These are phyloP conservation scores for Iselma pallidipennis DNA, from an alignment of 2,888 invertebrate genomes.

Conservation along the genomic window DNA sequence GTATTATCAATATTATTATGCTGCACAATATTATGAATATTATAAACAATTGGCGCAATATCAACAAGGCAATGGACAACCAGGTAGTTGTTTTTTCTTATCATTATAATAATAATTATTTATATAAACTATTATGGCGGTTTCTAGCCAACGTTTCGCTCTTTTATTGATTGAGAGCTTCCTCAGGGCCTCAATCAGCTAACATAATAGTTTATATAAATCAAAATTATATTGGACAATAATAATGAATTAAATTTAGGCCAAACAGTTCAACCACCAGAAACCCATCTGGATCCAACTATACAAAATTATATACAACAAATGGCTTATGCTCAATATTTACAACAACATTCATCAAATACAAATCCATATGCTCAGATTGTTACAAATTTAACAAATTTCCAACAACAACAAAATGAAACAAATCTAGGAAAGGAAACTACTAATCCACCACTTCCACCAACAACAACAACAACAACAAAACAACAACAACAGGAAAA, in stretches of 20 bases:
- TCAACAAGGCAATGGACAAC: conserved; percentile 25
- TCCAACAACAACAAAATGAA: not conserved
- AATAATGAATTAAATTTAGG: conserved; percentile 4
- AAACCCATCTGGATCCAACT: conserved; percentile 40
- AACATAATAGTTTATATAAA: too few species aligned
- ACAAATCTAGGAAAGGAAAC: too few species aligned
- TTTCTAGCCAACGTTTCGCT: too few species aligned
- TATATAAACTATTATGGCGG: too few species aligned
- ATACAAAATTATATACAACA: conserved; percentile 46
- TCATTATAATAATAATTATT: not conserved
- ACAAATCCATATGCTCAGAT: conserved; percentile 53
- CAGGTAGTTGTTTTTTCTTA: too few species aligned
- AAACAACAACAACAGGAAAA: not conserved
- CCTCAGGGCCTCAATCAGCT: too few species aligned
- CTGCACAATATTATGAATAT: conserved; percentile 53
- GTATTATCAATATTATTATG: conserved; percentile 53
- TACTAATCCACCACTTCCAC: conserved; percentile 3
- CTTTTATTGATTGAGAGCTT: too few species aligned
- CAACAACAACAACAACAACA: not conserved
- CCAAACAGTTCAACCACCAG: conserved; percentile 26
- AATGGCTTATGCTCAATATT: conserved; percentile 49
- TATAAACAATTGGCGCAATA: conserved; percentile 51
- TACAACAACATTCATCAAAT: conserved; percentile 39
- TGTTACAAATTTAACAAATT: conserved; percentile 42
- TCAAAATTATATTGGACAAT: not conserved